Conservation (phyloP, 2,888 invertebrate species). For the Bedellia somnulentella region DNA sequence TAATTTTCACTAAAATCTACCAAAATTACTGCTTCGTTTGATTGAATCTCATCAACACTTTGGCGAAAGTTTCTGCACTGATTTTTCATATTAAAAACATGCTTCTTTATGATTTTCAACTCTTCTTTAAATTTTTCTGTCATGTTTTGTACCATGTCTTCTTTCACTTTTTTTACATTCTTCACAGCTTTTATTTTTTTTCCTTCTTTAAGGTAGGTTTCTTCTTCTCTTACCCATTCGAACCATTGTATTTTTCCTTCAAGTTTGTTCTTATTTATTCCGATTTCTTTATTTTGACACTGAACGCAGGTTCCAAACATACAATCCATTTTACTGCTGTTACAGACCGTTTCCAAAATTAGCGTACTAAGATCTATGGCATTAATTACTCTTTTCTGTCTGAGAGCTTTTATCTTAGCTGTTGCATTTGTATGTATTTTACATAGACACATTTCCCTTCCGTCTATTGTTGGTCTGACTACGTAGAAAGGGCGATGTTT, state of each 20-base stretch:
- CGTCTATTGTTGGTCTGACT: constrained; percentile 9
- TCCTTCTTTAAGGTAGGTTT: not conserved
- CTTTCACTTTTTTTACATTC: too few species aligned
- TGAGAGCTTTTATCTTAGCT: not conserved
- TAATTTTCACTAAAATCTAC: constrained; percentile 3
- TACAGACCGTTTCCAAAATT: not conserved
- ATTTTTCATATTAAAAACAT: not conserved
- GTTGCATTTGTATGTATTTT: constrained; percentile 11
- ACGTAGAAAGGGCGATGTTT: constrained; percentile 9
- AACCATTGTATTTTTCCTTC: too few species aligned
- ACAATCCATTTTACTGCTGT: not conserved
- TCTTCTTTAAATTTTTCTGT: not conserved
- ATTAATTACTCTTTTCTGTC: not conserved
- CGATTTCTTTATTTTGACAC: not conserved
- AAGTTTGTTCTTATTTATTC: too few species aligned
- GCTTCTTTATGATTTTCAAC: not conserved
- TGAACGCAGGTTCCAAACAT: not conserved
- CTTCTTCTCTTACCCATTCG: too few species aligned
- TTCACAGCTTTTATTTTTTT: not conserved
- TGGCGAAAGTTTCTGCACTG: not conserved
- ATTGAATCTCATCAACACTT: not conserved
- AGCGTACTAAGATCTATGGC: not conserved
- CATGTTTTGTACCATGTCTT: too few species aligned
- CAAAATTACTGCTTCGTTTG: not conserved
- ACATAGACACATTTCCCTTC: constrained; percentile 11